Evolutionary conservation across 2,888 invertebrate species (phyloP).

Genomic region (Ophioninae sp.): DNA sequence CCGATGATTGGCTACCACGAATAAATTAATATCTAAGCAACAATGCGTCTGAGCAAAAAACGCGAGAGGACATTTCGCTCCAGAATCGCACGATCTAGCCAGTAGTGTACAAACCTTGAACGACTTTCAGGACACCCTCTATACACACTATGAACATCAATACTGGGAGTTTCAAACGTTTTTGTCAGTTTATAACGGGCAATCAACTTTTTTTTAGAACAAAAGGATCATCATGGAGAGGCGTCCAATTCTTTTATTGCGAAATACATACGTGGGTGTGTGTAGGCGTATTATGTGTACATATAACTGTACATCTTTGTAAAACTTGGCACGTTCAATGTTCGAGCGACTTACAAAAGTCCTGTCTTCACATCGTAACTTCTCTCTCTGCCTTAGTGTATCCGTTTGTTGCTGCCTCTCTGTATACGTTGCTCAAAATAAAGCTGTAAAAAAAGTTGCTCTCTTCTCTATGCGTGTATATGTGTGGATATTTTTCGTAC

Average conservation of each 20-base stretch:
- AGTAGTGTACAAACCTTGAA: neutral
- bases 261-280: neutral
- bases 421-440: slow-evolving; percentile 22
- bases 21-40: no score
- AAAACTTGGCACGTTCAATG: slow-evolving; percentile 65
- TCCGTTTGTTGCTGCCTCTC: slow-evolving; percentile 21
- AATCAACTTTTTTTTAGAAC: neutral
- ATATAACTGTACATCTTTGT: slow-evolving; percentile 21
- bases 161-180: neutral
- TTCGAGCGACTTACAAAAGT: slow-evolving; percentile 61
- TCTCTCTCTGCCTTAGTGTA: slow-evolving; percentile 31
- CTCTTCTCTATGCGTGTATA: slow-evolving; percentile 21
- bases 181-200: neutral
- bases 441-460: neutral
- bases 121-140: neutral
- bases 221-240: neutral
- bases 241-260: neutral
- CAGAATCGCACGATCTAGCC: neutral
- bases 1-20: no score
- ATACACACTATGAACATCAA: neutral
- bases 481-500: slow-evolving; percentile 44
- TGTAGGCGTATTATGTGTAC: slow-evolving; percentile 1
- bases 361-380: slow-evolving; percentile 53
- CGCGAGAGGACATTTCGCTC: neutral
- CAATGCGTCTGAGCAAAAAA: neutral